Conservation (phyloP, 1,140 invertebrate genomes). For the Listronotus bonariensis region DNA sequence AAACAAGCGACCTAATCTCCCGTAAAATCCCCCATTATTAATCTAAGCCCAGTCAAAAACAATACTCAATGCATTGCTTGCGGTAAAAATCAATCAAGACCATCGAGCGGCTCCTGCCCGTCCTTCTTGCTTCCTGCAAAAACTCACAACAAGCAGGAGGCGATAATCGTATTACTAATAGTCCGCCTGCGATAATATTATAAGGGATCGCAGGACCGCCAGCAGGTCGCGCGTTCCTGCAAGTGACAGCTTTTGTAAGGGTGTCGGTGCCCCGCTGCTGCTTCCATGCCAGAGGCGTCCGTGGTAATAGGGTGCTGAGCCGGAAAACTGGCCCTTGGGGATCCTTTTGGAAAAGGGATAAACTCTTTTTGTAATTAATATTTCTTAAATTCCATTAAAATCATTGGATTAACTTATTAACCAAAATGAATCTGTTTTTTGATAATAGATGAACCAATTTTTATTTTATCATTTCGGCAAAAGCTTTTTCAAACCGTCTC, state of each 20-base stretch:
- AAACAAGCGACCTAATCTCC: conserved; percentile 11
- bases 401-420: too few relatives aligned
- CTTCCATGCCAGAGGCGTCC: conserved; percentile 33
- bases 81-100: conserved; percentile 45
- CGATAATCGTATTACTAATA: conserved; percentile 48
- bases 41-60: conserved; percentile 43
- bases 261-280: conserved; percentile 39
- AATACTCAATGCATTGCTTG: conserved; percentile 43
- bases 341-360: too few relatives aligned
- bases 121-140: conserved; percentile 32
- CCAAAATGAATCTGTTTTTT: too few relatives aligned
- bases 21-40: conserved; percentile 36
- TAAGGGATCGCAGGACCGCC: conserved; percentile 40
- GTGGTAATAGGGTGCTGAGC: conserved; percentile 29
- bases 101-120: background rate
- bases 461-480: too few relatives aligned
- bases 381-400: too few relatives aligned
- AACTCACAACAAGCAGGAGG: conserved; percentile 39
- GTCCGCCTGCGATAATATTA: conserved; percentile 40
- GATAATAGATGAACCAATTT: too few relatives aligned
- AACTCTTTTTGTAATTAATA: too few relatives aligned
- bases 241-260: conserved; percentile 45
- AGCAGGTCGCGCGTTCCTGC: conserved; percentile 40
- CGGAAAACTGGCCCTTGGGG: conserved; percentile 33
- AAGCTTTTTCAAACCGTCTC: too few relatives aligned